Evolutionary conservation across 92 coral and sea anemone genomes (phyloP), one percentile per base, ranked within the genome.

Genomic region (Pocillopora grandis): DNA sequence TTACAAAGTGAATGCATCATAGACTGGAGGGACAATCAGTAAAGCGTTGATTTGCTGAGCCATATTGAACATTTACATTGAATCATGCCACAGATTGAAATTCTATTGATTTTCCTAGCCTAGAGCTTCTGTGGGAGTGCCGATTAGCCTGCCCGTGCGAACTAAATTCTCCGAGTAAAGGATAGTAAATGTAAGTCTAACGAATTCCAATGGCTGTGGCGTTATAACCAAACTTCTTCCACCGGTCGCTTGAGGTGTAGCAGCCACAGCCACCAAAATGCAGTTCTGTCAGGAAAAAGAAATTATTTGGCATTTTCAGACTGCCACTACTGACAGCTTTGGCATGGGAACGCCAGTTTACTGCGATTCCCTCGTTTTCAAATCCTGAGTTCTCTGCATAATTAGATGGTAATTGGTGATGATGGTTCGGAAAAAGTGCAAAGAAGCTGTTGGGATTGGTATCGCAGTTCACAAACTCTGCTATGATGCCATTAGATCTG

Each of bases 391-490:
- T 10, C 63, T 19, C 21, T 13, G n/a, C 19, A 27, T 19, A 60
- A 27, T 52, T 13, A 35, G 61, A 15, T 4, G 69, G 73, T 9
- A 35, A 20, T 71, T 73, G 75, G n/a, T 67, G 64, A 14, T 27
- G 4, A 37, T 87, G 93, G 81, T 90, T 90, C 5, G 93, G 93
- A 59, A 87, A 60, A 77, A 90, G 87, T 35, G 89, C 93, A 70
- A 90, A 90, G 62, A 66, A 76, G 81, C 88, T 83, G 89, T 87
- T 87, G 63, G 93, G 93, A 75, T 83, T 87, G 2, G 14, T 35
- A 58, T 83, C 93, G 33, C 91, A 83, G 76, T 90, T 90, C 58
- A 10, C 5, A 61, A 90, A 90, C 21, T 77, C 12, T 27, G 87
- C 59, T 1, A 10, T 21, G 33, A 58, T 31, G 2, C 86, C 76